phyloP scores from a whole-genome alignment of 1,140 invertebrate genomes.

The Potamilus streckersoni region DNA sequence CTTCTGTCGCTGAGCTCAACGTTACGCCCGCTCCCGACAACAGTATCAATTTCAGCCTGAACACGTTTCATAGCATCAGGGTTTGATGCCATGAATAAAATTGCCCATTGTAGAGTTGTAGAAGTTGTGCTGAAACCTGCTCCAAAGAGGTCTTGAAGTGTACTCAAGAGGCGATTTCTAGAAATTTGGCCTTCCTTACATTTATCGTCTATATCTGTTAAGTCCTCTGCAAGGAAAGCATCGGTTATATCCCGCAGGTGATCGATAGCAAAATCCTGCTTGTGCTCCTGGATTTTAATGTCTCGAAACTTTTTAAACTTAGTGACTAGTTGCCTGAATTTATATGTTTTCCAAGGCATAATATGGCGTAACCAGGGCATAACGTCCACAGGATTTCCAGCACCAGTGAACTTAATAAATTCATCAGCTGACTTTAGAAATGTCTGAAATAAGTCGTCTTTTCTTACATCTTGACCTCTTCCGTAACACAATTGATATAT shows the following conservation, averaged over 20 bases:
- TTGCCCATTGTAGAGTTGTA: constrained; percentile 85
- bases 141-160: background rate
- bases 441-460: background rate
- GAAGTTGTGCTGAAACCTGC: constrained; percentile 69
- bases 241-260: constrained; percentile 9
- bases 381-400: constrained; percentile 31
- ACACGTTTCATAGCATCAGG: constrained; percentile 80
- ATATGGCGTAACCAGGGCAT: constrained; percentile 34
- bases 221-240: background rate
- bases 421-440: constrained; percentile 3
- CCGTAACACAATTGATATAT: constrained; percentile 1
- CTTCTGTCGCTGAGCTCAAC: constrained; percentile 81
- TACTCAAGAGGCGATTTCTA: background rate
- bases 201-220: background rate
- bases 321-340: constrained; percentile 3
- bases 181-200: background rate
- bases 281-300: background rate
- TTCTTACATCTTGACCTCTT: background rate
- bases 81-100: constrained; percentile 82
- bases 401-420: constrained; percentile 14
- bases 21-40: constrained; percentile 82
- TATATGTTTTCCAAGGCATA: constrained; percentile 16
- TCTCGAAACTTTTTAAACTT: background rate
- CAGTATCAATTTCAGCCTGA: constrained; percentile 83
- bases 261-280: background rate